Evolutionary conservation across 2,797 vertebrate genomes (phyloP), one percentile per base, ranked within the genome.

Genomic region (Pangasius larnaudii): DNA sequence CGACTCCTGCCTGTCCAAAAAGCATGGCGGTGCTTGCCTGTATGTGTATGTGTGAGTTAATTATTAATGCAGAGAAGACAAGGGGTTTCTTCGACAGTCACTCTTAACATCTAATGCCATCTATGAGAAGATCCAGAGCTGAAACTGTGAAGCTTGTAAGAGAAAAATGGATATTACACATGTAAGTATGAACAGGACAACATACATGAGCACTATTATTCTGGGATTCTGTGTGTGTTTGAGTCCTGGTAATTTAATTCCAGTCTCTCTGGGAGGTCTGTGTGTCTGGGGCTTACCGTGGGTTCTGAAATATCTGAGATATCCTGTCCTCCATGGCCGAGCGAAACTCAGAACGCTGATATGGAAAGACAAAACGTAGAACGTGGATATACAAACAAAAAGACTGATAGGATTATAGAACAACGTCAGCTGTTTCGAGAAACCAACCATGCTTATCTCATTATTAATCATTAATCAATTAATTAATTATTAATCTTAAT

Each of bases 221-320:
- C 30, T 58, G 30, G 30, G 18, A 56, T 79, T 58, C 9, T 51
- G 18, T 22, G 8, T 67, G 46, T 19, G 10, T 85, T 56, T 84
- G 63, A 67, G 8, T 22, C 8, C 27, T 84, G 59, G 58, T 27
- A 82, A 79, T 53, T 16, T 9, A 63, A 42, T 81, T 59, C 51
- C 49, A 78, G 19, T 19, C 74, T 69, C 46, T 49, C 10, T 61
- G 59, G 67, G 49, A 86, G 85, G 65, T 84, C 3, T 77, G 11
- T 72, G 61, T 58, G 46, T 84, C 9, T 84, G 65, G 0, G 36
- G 59, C 92, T 95, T 94, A 96, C 95, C 94, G 92, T 63, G 92
- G 91, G 82, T 93, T 94, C 92, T 96, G 95, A 90, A 96, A 96
- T 88, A 86, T 91, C 39, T 95, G 95, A 88, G 93, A 92, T 85